These are phyloP conservation scores for Drosophila kanapiae DNA, from an alignment of 1,140 invertebrate genomes.

Conservation along the genomic window DNA sequence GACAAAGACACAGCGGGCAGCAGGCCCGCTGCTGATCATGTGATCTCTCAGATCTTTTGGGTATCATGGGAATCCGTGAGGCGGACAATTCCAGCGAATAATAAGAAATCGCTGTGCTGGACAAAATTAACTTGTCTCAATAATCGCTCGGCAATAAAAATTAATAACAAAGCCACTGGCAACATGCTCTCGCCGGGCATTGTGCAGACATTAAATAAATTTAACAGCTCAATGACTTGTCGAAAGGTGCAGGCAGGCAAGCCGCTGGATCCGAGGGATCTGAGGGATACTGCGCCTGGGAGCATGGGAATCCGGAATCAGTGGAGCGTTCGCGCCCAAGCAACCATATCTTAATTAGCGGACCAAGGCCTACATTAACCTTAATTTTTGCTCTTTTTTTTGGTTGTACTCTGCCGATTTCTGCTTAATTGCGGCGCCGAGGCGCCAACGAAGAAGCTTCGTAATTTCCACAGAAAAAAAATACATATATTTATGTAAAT, in stretches of 20 bases:
- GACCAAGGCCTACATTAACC: conserved; percentile 63
- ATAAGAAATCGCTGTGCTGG: conserved; percentile 15
- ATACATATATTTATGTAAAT: background rate
- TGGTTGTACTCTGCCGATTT: conserved; percentile 27
- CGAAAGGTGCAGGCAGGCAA: conserved; percentile 63
- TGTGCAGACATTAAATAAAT: conserved; percentile 77
- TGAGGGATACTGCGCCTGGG: background rate
- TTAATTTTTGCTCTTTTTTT: conserved; percentile 57
- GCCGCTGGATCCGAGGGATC: too few species aligned
- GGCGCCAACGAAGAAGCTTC: conserved; percentile 34
- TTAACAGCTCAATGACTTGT: conserved; percentile 82
- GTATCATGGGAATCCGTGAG: conserved; percentile 69
- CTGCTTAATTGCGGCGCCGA: conserved; percentile 70
- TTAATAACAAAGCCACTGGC: conserved; percentile 78
- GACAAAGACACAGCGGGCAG: conserved; percentile 73
- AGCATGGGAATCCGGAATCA: conserved; percentile 19
- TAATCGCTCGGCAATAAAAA: conserved; percentile 75
- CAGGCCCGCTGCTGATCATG: conserved; percentile 25
- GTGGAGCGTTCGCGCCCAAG: conserved; percentile 57
- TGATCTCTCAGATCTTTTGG: conserved; percentile 9
- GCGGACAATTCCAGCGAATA: conserved; percentile 36
- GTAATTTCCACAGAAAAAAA: conserved; percentile 24
- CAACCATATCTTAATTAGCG: conserved; percentile 76
- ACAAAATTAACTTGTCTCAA: conserved; percentile 64
- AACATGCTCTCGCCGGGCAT: conserved; percentile 53